A percentile compares a stretch with the other conserved stretches of the same genome.
Conservation (phyloP, 2,888 invertebrate species). For the Dione vanillae region DNA sequence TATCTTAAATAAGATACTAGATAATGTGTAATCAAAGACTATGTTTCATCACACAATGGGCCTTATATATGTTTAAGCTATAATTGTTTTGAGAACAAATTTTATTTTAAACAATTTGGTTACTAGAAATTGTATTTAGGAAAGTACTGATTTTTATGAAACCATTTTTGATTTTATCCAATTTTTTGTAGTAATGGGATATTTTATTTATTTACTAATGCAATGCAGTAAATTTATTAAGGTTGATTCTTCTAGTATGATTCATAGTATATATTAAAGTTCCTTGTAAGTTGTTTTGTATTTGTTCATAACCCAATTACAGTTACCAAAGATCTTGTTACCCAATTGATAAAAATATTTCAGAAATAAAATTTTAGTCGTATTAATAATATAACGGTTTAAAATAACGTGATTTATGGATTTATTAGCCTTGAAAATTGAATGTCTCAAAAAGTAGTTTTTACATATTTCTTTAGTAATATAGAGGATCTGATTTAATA, state of each 20-base stretch:
- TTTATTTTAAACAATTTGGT: background rate
- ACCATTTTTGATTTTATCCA: background rate
- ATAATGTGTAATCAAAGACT: no score
- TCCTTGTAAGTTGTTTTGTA: background rate
- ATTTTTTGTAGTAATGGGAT: no score
- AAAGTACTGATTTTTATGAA: background rate
- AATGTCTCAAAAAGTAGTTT: background rate
- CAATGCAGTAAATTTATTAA: background rate
- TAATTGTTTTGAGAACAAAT: no score
- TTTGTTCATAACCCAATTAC: background rate
- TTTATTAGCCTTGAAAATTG: conserved; percentile 21
- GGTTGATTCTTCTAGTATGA: background rate
- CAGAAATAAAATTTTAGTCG: background rate
- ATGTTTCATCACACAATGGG: no score
- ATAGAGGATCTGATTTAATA: background rate
- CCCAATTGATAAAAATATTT: background rate
- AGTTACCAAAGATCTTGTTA: background rate
- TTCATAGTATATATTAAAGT: conserved; percentile 5
- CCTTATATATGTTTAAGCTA: no score
- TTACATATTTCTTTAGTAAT: background rate
- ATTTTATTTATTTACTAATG: background rate
- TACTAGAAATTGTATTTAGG: no score
- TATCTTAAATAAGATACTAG: no score
- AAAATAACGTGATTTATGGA: conserved; percentile 14
- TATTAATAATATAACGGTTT: background rate